These are phyloP conservation scores for Hyla sarda DNA, from an alignment of 2,113 vertebrate genomes.

Conservation along the genomic window DNA sequence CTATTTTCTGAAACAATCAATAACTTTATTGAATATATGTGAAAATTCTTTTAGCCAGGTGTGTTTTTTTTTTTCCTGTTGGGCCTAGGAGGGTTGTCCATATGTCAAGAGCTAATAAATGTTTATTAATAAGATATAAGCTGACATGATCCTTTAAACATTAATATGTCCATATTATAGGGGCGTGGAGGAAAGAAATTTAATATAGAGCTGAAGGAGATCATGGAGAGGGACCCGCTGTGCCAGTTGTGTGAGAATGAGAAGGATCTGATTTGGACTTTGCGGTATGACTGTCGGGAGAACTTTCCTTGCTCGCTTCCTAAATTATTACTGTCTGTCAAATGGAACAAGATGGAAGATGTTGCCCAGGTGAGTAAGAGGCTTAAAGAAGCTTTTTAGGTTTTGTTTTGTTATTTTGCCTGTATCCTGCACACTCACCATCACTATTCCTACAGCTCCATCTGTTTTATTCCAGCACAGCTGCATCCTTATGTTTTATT, in stretches of 20 bases:
- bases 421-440: too few relatives aligned
- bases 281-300: slow-evolving; percentile 90
- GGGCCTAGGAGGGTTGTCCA: background rate
- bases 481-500: too few relatives aligned
- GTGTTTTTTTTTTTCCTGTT: background rate
- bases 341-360: slow-evolving; percentile 99
- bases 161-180: slow-evolving; percentile 66
- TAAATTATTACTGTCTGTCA: slow-evolving; percentile 94
- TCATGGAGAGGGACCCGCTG: slow-evolving; percentile 96
- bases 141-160: background rate
- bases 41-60: background rate
- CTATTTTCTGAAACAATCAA: too few relatives aligned
- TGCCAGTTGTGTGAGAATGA: slow-evolving; percentile 98
- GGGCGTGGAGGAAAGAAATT: slow-evolving; percentile 96
- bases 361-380: slow-evolving; percentile 89
- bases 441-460: too few relatives aligned
- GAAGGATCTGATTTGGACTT: slow-evolving; percentile 98
- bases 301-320: slow-evolving; percentile 95
- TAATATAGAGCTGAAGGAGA: slow-evolving; percentile 94
- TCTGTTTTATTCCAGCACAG: too few relatives aligned
- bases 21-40: background rate
- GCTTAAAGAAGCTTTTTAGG: background rate
- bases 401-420: too few relatives aligned
- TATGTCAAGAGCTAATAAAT: background rate
- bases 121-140: background rate